Conservation (phyloP, 2,888 invertebrate genomes). For the Macaria liturata region DNA sequence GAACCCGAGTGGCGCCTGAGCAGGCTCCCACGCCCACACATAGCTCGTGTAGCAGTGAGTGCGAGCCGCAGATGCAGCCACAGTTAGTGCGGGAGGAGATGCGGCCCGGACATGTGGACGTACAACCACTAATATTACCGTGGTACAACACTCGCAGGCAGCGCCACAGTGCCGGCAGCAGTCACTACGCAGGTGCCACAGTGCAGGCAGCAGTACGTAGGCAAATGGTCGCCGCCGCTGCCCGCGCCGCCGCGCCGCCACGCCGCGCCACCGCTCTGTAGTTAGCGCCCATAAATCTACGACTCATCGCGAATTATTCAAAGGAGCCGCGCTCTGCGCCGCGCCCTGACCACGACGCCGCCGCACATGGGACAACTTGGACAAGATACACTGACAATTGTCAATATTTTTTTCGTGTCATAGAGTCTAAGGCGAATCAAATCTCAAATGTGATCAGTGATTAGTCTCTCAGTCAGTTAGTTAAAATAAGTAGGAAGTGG, state of each 20-base stretch:
- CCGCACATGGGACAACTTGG: too few relatives aligned
- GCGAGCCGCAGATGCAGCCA: neutral
- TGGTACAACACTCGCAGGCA: neutral
- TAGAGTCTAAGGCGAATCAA: too few relatives aligned
- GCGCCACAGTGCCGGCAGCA: neutral
- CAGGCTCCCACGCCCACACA: slow-evolving; percentile 14
- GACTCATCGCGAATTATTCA: slow-evolving; percentile 74
- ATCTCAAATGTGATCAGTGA: too few relatives aligned
- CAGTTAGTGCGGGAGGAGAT: neutral
- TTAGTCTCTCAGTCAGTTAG: too few relatives aligned
- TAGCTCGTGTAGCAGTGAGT: neutral
- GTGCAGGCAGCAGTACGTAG: slow-evolving; percentile 43
- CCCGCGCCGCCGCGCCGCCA: slow-evolving; percentile 26
- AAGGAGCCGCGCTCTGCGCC: slow-evolving; percentile 61
- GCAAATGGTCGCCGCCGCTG: slow-evolving; percentile 64
- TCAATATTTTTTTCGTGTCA: too few relatives aligned
- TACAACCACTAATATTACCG: too few relatives aligned
- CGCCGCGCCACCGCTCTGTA: slow-evolving; percentile 57
- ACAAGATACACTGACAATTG: too few relatives aligned
- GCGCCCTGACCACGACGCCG: neutral
- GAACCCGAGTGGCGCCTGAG: slow-evolving; percentile 40
- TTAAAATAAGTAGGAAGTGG: too few relatives aligned
- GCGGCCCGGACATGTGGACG: too few relatives aligned
- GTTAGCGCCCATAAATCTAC: slow-evolving; percentile 77
- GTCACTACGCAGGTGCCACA: neutral